phyloP scores from a whole-genome alignment of 2,888 invertebrate species.

The Rhagonycha fulva region DNA sequence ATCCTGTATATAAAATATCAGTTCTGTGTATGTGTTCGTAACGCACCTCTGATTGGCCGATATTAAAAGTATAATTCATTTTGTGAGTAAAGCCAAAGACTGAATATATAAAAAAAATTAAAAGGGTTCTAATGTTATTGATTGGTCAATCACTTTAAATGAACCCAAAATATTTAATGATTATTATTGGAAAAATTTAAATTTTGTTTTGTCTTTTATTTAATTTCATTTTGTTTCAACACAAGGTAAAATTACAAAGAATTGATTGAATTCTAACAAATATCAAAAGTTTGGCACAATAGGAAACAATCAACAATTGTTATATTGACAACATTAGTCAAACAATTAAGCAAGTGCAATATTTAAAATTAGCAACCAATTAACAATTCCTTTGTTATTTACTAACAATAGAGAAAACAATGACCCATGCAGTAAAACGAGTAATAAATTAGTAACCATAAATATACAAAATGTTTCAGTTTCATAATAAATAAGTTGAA shows the following conservation, averaged over 20 bases:
- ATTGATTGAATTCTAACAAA: not conserved
- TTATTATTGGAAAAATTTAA: not conserved
- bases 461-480: not conserved
- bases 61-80: too few species aligned
- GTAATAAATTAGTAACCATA: not conserved
- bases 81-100: too few species aligned
- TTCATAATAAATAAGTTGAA: not conserved
- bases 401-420: not conserved
- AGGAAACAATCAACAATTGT: not conserved
- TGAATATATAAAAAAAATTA: too few species aligned
- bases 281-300: not conserved
- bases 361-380: not conserved
- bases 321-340: not conserved
- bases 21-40: too few species aligned
- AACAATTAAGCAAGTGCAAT: not conserved
- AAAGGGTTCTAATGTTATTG: not conserved
- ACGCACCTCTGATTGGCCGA: too few species aligned
- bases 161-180: not conserved
- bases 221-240: not conserved
- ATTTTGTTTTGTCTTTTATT: not conserved
- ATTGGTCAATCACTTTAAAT: not conserved
- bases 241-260: not conserved
- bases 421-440: not conserved
- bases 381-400: not conserved
- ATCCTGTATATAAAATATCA: too few species aligned